Conservation (phyloP, 2,113 vertebrate species). For the Sorex araneus region DNA sequence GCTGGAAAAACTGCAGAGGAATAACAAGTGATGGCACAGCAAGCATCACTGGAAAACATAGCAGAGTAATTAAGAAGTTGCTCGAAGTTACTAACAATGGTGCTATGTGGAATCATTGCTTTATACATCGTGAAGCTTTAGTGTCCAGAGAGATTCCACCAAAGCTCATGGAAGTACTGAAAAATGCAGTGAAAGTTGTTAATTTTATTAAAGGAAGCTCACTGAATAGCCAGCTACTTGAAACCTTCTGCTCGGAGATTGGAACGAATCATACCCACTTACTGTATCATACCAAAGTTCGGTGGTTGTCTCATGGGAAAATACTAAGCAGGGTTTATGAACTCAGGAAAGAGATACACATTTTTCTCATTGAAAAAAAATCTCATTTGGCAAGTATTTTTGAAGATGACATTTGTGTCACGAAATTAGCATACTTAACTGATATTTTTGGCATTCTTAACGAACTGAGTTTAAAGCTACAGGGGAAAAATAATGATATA, state of each 20-base stretch:
- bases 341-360: conserved; percentile 63
- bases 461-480: conserved; percentile 52
- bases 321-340: conserved; percentile 21
- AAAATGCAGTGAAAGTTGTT: conserved; percentile 59
- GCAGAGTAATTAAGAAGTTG: conserved; percentile 52
- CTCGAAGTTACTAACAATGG: conserved; percentile 35
- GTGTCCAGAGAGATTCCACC: conserved; percentile 46
- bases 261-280: conserved; percentile 18
- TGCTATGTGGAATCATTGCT: conserved; percentile 45
- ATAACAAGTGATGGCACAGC: conserved; percentile 65
- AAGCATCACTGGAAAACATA: conserved; percentile 39
- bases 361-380: conserved; percentile 66
- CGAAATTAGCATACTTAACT: conserved; percentile 63
- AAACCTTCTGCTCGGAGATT: conserved; percentile 63
- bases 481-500: conserved; percentile 1
- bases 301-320: conserved; percentile 54
- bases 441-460: conserved; percentile 60
- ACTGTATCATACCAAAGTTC: conserved; percentile 42
- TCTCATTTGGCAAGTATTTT: conserved; percentile 56
- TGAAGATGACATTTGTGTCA: conserved; percentile 57
- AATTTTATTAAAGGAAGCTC: conserved; percentile 68
- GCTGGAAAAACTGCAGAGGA: conserved; percentile 58
- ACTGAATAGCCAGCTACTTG: background rate
- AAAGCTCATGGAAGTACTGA: conserved; percentile 49
- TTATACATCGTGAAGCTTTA: conserved; percentile 62